These are phyloP conservation scores for Crossaster papposus DNA, from an alignment of 53 echinoderm and acorn worm genomes.

Conservation along the genomic window DNA sequence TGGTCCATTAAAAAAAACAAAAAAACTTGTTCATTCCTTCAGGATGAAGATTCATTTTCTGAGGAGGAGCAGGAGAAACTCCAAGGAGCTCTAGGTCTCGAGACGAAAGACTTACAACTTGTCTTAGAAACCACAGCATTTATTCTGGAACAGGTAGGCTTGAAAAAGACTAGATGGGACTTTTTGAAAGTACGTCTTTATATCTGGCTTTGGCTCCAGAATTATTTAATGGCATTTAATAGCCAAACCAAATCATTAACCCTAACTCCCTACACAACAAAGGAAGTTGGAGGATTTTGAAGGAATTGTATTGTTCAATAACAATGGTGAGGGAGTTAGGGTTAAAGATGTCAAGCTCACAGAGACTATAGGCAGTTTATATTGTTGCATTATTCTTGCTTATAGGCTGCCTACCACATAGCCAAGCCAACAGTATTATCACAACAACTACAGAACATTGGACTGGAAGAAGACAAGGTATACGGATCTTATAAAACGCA, in stretches of 20 bases:
- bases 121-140: constrained; percentile 96
- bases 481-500: neutral
- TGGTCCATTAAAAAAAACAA: too few relatives aligned
- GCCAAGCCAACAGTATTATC: constrained; percentile 87
- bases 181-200: neutral
- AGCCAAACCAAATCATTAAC: too few relatives aligned
- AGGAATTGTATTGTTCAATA: too few relatives aligned
- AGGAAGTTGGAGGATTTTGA: too few relatives aligned
- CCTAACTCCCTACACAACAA: too few relatives aligned
- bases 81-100: constrained; percentile 76
- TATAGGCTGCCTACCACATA: constrained; percentile 94
- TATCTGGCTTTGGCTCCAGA: too few relatives aligned
- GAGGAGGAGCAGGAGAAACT: constrained; percentile 96
- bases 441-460: constrained; percentile 87
- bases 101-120: constrained; percentile 76
- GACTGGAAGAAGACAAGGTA: constrained; percentile 93
- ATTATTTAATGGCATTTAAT: too few relatives aligned
- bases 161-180: neutral
- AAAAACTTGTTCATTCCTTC: neutral
- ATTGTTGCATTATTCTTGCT: neutral
- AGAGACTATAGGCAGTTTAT: too few relatives aligned
- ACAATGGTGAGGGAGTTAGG: too few relatives aligned
- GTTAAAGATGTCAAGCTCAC: too few relatives aligned
- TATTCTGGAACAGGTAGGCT: constrained; percentile 89
- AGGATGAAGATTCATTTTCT: constrained; percentile 96